phyloP scores from a whole-genome alignment of 2,888 invertebrate genomes.

The Apamea monoglypha region DNA sequence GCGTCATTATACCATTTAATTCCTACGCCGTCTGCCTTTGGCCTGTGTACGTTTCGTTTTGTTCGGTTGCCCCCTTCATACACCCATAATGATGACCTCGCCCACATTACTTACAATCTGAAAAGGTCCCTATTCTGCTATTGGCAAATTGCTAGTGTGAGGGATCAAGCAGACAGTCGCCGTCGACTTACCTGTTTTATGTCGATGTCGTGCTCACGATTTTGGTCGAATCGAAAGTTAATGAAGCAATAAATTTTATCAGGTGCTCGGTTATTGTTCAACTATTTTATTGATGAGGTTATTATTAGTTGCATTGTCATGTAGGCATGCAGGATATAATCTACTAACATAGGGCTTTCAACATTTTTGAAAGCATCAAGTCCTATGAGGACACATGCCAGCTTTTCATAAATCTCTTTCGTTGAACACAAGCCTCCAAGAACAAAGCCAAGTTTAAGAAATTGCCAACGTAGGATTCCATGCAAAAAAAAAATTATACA shows the following conservation, averaged over 20 bases:
- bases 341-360: background rate
- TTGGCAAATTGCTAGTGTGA: conserved; percentile 48
- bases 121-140: conserved; percentile 34
- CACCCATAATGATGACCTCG: conserved; percentile 14
- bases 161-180: conserved; percentile 48
- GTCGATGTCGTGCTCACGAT: conserved; percentile 55
- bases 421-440: background rate
- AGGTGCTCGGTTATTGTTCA: conserved; percentile 25
- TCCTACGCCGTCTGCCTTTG: too few species aligned
- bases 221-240: conserved; percentile 35
- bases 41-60: background rate
- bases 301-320: conserved; percentile 2
- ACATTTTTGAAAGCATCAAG: background rate
- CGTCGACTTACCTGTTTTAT: conserved; percentile 46
- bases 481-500: background rate
- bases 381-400: background rate
- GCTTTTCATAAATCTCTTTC: background rate
- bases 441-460: background rate
- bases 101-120: conserved; percentile 18
- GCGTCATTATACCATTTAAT: background rate
- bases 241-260: conserved; percentile 38
- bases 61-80: background rate
- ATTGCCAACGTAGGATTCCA: background rate
- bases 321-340: background rate
- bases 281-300: conserved; percentile 27